Base-by-base conservation (phyloP, 2,888 invertebrate species). In the Tanypteryx hageni region DNA sequence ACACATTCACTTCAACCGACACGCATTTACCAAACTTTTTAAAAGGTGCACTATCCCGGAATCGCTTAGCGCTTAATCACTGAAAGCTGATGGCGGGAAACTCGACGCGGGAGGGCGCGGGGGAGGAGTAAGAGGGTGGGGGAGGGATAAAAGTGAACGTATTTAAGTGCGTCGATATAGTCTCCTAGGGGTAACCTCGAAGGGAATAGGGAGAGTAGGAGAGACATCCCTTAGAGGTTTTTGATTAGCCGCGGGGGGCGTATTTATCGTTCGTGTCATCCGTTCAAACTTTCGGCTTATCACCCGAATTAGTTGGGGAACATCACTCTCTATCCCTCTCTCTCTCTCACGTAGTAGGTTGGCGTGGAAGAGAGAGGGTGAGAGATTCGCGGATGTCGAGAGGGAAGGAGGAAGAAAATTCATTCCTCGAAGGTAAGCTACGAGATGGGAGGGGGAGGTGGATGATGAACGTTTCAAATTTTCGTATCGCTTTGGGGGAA, bases 221-320 rank as follows among this genome's bases (percentile, higher is more conserved):
- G 86, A 61, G 68, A 56, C 64, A 44, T 64, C 76, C 76, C 68
- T 64, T 64, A 44, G 61, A 61, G 89, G 44, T 89, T 89, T 89
- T 89, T 68, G 89, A 64, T 89, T 56, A 31, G 64, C 9, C 68
- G 64, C 18, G n/a, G 59, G 16, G 86, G 89, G 64, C 31, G 64
- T 89, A 68, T 68, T 89, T 89, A 89, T 89, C 64, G 61, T 61
- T 18, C 11, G n/a, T 64, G 44, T 68, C 64, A 68, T 44, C 89
- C 89, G n/a, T 64, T 89, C 68, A 44, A 64, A 68, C 22, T 68
- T 68, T 64, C 61, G 89, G 44, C 64, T 89, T 64, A 89, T 68
- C 89, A n/a, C n/a, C 61, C 44, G 16, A 68, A 89, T 89, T 68
- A 64, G 31, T n/a, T 64, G 56, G 0, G 56, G 83, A 83, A 57